Evolutionary conservation across 1,140 invertebrate genomes (phyloP).

Genomic region (Archivesica marissinica): DNA sequence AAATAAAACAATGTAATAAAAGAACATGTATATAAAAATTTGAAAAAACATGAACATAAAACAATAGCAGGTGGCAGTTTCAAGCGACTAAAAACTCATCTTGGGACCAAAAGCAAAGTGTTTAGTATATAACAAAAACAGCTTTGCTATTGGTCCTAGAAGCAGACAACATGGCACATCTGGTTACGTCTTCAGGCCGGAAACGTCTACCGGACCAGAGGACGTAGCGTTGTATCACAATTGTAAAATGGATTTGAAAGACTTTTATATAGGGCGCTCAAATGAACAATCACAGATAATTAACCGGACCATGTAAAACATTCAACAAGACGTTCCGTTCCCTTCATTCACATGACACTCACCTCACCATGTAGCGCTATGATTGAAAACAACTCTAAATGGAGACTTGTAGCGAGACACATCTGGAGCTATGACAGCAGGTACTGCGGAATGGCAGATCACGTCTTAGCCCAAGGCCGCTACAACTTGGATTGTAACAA

Average conservation of each 20-base stretch:
- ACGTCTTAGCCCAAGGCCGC: no score
- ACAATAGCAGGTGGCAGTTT: constrained; percentile 19
- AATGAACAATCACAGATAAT: constrained; percentile 7
- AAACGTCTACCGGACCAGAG: not conserved
- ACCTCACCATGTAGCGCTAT: not conserved
- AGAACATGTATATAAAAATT: constrained; percentile 35
- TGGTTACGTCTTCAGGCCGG: not conserved
- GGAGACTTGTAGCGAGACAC: no score
- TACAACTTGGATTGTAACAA: no score
- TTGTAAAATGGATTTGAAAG: constrained; percentile 52
- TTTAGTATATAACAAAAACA: not conserved
- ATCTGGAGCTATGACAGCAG: no score
- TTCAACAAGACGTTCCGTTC: not conserved
- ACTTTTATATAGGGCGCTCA: not conserved
- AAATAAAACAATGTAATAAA: constrained; percentile 22
- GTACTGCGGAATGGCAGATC: no score
- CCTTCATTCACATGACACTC: not conserved
- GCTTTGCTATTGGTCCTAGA: not conserved
- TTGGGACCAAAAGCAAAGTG: not conserved
- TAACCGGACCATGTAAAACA: not conserved
- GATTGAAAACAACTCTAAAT: no score
- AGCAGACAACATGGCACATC: constrained; percentile 35
- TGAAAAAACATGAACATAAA: constrained; percentile 34
- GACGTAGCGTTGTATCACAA: constrained; percentile 32
- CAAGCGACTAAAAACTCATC: not conserved